Evolutionary conservation across 2,797 vertebrate species (phyloP), one percentile per base, ranked within the genome.

Genomic region (Urosaurus nigricauda): DNA sequence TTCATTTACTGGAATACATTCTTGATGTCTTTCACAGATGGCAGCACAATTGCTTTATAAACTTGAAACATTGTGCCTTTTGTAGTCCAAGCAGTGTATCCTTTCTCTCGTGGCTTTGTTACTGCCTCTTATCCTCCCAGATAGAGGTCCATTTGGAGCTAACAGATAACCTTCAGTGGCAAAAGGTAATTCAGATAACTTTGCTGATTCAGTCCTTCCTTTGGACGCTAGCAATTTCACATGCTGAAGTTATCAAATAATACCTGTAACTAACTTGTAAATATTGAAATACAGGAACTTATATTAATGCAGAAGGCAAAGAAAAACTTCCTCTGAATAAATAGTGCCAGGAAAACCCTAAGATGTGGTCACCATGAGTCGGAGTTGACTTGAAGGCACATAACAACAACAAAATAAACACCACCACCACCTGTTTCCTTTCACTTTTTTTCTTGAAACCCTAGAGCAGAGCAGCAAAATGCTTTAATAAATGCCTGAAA

Each of bases 401-500:
- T 4, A 68, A 68, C 65, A 68, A 68, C 65, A 12, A 68, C 58
- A 60, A 21, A 58, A 58, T 16, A 58, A 51, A 9, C 47, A 37
- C 35, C 37, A 19, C 43, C 26, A 9, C 40, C 21, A 37, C 5
- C 3, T 90, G 24, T 70, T 56, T 79, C 43, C 47, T 32, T 40
- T 58, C 65, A 3, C 35, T 68, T 7, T 29, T 29, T 51, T 68
- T 47, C n/a, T 70, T 63, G 80, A 75, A n/a, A n/a, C 40, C 35
- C 0, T 85, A 73, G 1, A 13, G 0, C 37, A 17, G 47, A 70
- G 8, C 58, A 65, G 13, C 0, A 6, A 84, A 47, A 37, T 58
- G 84, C 78, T 88, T 74, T 21, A 35, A 81, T 32, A 43, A 60
- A 35, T 43, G 21, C 68, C 37, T 26, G 51, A 32, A 89, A 71